A percentile compares a stretch with the other conserved stretches of the same genome.
Conservation (phyloP, 2,797 vertebrate genomes). For the Acomys russatus region DNA sequence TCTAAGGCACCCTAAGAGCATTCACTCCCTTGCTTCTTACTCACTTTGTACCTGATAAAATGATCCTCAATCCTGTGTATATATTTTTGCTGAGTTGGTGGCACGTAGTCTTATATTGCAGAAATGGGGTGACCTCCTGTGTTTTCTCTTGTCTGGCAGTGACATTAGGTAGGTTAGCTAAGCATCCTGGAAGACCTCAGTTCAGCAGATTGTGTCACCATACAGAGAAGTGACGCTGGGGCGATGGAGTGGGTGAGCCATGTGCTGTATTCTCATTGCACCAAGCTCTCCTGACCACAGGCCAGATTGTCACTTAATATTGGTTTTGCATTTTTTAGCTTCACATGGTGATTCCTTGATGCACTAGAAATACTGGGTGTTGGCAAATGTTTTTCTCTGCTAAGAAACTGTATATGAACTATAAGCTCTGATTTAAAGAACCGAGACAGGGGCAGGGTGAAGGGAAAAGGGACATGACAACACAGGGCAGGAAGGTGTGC, state of each 20-base stretch:
- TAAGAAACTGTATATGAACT: neutral
- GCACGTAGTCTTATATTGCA: neutral
- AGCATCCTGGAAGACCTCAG: neutral
- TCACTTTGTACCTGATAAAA: neutral
- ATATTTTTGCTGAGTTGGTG: neutral
- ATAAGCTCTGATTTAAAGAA: neutral
- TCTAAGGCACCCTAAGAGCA: neutral
- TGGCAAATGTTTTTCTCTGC: neutral
- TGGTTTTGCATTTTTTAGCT: neutral
- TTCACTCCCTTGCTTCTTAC: constrained; percentile 7
- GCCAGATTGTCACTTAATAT: neutral
- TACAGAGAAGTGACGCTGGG: neutral
- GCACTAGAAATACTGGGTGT: neutral
- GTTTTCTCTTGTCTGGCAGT: neutral
- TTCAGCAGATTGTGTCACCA: neutral
- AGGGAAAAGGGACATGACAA: neutral
- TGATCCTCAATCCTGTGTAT: neutral
- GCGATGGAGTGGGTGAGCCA: neutral
- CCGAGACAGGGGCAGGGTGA: neutral
- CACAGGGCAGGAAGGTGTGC: neutral
- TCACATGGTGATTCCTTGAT: neutral
- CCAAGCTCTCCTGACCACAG: neutral
- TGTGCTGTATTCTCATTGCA: neutral
- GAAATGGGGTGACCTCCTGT: neutral
- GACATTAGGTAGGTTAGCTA: neutral